Evolutionary conservation across 92 coral and sea anemone genomes (phyloP), one percentile per base, ranked within the genome.

Genomic region (Isaurus tuberculatus): DNA sequence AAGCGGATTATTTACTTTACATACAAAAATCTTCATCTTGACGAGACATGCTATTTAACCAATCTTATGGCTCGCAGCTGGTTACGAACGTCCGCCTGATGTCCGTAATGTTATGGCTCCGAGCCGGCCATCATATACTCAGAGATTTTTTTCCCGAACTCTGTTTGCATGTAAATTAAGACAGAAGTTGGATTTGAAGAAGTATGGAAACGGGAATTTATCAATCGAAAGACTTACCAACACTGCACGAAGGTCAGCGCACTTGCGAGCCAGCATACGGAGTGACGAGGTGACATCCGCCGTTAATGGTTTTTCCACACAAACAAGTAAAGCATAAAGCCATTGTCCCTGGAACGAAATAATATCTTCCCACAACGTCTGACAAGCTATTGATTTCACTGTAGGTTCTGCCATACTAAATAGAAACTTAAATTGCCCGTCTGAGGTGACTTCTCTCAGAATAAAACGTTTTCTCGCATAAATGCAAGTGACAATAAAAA

Each of bases 291-390:
- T 91, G 29, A 94, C 77, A 40, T 94, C 99, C 5, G 99, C 90
- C 25, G 89, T 85, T 10, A 97, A 72, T 1, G 99, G 99, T 28
- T 97, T 97, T 75, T 92, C 99, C 49, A 97, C 81, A 70, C 97
- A 95, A 22, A 92, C 98, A 1, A 97, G 84, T 32, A 97, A 85
- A 19, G 99, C 95, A 82, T 92, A 94, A 81, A 97, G 86, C 99
- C 99, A 97, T 53, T 91, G 97, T 0, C 98, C 98, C 98, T 92
- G 48, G 73, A 51, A 46, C 22, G 42, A 48, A 36, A 27, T 64
- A 46, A 75, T 70, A 29, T 3, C 28, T 25, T 44, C 51, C 57
- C 8, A 30, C 40, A 34, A 6, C 10, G n/a, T 4, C 19, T 13
- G 57, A 48, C 4, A 19, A n/a, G 42, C 16, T 16, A 20, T 19